These are phyloP conservation scores for Macropus fuliginosus DNA, from an alignment of 2,797 vertebrate species.

Conservation along the genomic window DNA sequence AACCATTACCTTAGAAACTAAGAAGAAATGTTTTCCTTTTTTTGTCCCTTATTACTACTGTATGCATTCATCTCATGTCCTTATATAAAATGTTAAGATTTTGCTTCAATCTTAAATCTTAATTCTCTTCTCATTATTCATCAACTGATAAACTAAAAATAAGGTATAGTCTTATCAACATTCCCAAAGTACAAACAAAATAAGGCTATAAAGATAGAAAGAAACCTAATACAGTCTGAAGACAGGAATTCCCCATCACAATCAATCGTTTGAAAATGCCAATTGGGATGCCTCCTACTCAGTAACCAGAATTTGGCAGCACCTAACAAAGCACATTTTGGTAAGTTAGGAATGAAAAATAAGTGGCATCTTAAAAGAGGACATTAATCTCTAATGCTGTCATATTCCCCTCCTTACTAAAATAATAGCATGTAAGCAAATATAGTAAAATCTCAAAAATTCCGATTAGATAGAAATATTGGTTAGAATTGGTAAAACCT, in stretches of 20 bases:
- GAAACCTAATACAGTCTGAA: not conserved
- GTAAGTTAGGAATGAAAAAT: not conserved
- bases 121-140: not conserved
- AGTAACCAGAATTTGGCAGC: not conserved
- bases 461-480: not conserved
- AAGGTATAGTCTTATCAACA: not conserved
- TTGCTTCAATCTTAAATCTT: not conserved
- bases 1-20: not conserved
- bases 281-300: not conserved
- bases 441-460: not conserved
- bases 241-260: not conserved
- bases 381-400: not conserved
- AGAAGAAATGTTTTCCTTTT: conserved; percentile 28
- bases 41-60: not conserved
- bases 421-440: not conserved
- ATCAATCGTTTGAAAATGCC: not conserved
- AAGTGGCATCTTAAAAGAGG: not conserved
- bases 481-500: not conserved
- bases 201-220: not conserved
- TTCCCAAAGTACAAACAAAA: not conserved
- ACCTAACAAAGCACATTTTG: not conserved
- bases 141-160: not conserved
- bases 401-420: not conserved
- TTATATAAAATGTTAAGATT: not conserved
- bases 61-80: not conserved